Percentiles rank a stretch among this genome's conserved stretches.
Evolutionary conservation across 2,113 vertebrate species (phyloP).

Genomic region (Oxygymnocypris stewartii): DNA sequence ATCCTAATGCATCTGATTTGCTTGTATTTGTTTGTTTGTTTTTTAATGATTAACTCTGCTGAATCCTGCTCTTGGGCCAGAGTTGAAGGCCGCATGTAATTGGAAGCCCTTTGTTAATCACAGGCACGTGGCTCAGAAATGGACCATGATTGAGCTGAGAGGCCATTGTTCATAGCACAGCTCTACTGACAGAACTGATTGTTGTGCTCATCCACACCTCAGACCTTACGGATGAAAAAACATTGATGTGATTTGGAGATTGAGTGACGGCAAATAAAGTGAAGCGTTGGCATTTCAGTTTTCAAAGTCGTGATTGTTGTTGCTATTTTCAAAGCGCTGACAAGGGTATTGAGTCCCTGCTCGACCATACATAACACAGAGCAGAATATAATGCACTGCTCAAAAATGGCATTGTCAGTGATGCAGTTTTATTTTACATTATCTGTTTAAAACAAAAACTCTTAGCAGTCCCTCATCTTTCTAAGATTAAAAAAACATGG

Average conservation of each 20-base stretch:
- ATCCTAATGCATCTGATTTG: background rate
- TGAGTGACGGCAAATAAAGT: background rate
- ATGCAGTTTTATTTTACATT: background rate
- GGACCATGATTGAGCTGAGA: background rate
- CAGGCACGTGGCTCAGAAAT: background rate
- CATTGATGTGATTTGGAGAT: background rate
- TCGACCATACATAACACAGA: background rate
- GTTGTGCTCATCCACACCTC: background rate
- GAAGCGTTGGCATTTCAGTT: background rate
- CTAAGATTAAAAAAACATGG: background rate
- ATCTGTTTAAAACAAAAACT: background rate
- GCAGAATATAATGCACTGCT: slow-evolving; percentile 10
- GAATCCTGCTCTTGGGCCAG: background rate
- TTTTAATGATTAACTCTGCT: background rate
- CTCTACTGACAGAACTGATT: background rate
- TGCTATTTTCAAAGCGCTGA: slow-evolving; percentile 11
- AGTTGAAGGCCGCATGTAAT: background rate
- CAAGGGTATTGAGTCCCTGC: slow-evolving; percentile 4
- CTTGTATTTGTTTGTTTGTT: background rate
- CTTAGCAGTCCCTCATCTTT: background rate
- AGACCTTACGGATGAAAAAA: background rate
- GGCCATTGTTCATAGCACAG: background rate
- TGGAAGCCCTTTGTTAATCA: background rate
- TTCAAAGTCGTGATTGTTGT: slow-evolving; percentile 3
- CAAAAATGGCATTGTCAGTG: too few species aligned